A percentile compares a stretch with the other conserved stretches of the same genome.
Evolutionary conservation across 2,797 vertebrate species (phyloP).

Genomic region (Rhodeus uyekii): DNA sequence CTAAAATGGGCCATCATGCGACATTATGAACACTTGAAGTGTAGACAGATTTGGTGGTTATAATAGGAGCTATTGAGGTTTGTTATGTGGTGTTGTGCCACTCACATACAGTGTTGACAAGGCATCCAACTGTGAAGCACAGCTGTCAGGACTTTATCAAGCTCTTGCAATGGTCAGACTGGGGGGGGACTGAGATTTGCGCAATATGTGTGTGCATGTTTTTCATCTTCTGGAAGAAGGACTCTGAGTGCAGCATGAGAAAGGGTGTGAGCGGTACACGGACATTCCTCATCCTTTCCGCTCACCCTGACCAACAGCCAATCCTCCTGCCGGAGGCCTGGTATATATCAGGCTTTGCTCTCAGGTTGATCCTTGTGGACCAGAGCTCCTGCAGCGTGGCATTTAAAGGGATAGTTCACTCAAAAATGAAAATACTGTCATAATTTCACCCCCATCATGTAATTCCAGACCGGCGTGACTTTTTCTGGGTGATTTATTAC

Average conservation of each 20-base stretch:
- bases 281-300: slow-evolving; percentile 27
- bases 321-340: background rate
- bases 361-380: background rate
- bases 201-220: background rate
- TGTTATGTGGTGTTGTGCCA: background rate
- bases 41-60: slow-evolving; percentile 1
- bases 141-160: background rate
- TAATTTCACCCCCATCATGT: background rate
- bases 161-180: background rate
- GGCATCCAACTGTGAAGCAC: background rate
- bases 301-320: background rate
- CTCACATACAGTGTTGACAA: background rate
- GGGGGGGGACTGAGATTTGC: background rate
- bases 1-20: background rate
- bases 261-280: slow-evolving; percentile 23
- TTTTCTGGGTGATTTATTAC: too few species aligned
- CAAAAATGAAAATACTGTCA: background rate
- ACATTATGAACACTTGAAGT: slow-evolving; percentile 5
- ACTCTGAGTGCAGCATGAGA: background rate
- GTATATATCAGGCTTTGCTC: background rate
- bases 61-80: background rate
- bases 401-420: background rate
- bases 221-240: slow-evolving; percentile 5
- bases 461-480: background rate
- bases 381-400: background rate